These are phyloP conservation scores for Melanotaenia boesemani DNA, from an alignment of 2,797 vertebrate species.

Conservation along the genomic window DNA sequence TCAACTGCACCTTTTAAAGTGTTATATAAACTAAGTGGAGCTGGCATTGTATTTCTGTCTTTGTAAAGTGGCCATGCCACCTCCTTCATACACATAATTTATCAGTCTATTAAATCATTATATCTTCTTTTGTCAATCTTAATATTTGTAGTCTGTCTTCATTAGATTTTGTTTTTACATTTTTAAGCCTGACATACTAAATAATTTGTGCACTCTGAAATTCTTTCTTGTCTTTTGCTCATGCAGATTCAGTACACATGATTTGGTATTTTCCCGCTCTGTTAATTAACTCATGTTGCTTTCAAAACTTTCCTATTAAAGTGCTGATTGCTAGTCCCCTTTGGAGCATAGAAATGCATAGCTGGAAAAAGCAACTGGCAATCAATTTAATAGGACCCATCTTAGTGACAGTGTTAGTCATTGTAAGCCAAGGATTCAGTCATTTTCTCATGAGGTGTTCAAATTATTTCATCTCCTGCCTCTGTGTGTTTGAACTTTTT, in stretches of 20 bases:
- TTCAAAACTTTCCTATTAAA: slow-evolving; percentile 49
- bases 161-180: no score
- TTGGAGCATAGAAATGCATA: slow-evolving; percentile 37
- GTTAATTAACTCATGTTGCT: slow-evolving; percentile 54
- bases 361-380: slow-evolving; percentile 50
- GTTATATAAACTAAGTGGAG: no score
- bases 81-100: no score
- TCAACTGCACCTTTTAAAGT: no score
- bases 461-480: slow-evolving; percentile 11
- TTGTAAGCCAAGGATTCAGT: slow-evolving; percentile 41
- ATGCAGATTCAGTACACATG: slow-evolving; percentile 16
- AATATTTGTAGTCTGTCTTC: no score
- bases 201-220: no score
- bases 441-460: slow-evolving; percentile 31
- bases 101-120: no score
- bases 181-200: no score
- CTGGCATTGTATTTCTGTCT: no score
- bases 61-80: no score
- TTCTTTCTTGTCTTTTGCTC: no score
- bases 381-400: slow-evolving; percentile 59
- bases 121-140: no score
- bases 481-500: slow-evolving; percentile 15
- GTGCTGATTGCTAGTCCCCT: slow-evolving; percentile 56
- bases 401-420: slow-evolving; percentile 44
- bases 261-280: slow-evolving; percentile 27